Conservation (phyloP, 2,113 vertebrate genomes). For the Arizona elegans region DNA sequence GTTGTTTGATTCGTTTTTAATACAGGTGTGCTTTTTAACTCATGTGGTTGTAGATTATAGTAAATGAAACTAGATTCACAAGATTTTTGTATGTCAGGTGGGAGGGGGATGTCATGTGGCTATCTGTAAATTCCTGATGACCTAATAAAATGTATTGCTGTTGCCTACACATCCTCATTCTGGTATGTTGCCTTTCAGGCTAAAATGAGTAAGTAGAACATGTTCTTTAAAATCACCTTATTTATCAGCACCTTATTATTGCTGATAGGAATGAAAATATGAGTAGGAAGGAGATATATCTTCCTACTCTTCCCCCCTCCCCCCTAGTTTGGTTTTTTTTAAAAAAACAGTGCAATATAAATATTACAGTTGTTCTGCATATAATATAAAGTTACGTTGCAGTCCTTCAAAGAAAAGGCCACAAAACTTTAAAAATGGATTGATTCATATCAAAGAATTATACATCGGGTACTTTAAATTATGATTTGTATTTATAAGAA, state of each 20-base stretch:
- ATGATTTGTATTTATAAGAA: neutral
- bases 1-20: conserved; percentile 34
- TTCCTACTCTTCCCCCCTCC: neutral
- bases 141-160: conserved; percentile 22
- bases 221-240: conserved; percentile 26
- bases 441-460: neutral
- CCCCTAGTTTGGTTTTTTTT: neutral
- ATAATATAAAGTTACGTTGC: neutral
- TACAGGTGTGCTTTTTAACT: neutral
- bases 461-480: neutral
- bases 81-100: conserved; percentile 3
- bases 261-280: conserved; percentile 19
- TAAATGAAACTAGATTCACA: conserved; percentile 62
- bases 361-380: neutral
- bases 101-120: conserved; percentile 11
- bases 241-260: neutral
- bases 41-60: conserved; percentile 63
- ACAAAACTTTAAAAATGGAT: neutral
- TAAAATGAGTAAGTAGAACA: conserved; percentile 74
- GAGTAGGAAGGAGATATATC: no score
- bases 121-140: conserved; percentile 30
- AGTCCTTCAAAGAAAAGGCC: neutral
- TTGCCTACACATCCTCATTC: conserved; percentile 51
- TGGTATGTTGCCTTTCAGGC: conserved; percentile 61
- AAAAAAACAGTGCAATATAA: neutral